Conservation (phyloP, 1,140 invertebrate genomes). For the Formica exsecta region DNA sequence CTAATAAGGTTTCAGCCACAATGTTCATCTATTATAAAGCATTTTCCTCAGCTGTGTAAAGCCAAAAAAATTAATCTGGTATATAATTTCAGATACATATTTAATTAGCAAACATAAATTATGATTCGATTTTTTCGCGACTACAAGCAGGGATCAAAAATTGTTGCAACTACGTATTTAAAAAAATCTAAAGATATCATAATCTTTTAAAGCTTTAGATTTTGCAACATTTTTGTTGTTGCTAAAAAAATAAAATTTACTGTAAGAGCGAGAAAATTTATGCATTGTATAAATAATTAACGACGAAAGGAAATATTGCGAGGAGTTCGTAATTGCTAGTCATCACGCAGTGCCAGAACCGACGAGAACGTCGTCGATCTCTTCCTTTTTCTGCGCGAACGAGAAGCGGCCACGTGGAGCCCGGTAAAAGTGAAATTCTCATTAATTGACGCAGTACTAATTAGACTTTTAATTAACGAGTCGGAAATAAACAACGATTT, state of each 20-base stretch:
- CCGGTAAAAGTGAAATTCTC: conserved; percentile 69
- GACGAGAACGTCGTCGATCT: conserved; percentile 45
- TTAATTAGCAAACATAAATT: background rate
- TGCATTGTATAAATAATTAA: conserved; percentile 43
- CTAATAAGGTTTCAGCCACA: conserved; percentile 34
- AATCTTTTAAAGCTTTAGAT: background rate
- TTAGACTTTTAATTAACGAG: conserved; percentile 77
- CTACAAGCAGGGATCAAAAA: background rate
- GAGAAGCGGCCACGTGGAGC: conserved; percentile 1
- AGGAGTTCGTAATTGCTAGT: conserved; percentile 65
- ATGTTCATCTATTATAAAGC: background rate
- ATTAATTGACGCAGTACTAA: conserved; percentile 75
- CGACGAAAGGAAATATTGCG: background rate
- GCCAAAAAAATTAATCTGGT: background rate
- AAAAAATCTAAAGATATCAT: background rate
- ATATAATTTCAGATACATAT: conserved; percentile 3
- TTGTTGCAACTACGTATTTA: background rate
- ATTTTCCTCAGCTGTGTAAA: background rate
- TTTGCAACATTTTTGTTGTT: background rate
- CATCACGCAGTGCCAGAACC: conserved; percentile 39
- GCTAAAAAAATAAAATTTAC: conserved; percentile 13
- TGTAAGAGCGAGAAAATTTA: background rate
- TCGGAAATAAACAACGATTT: conserved; percentile 65
- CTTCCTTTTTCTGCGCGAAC: conserved; percentile 23
- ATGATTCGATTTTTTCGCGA: background rate